Conservation (phyloP, 2,113 vertebrate genomes). For the Sardina pilchardus region DNA sequence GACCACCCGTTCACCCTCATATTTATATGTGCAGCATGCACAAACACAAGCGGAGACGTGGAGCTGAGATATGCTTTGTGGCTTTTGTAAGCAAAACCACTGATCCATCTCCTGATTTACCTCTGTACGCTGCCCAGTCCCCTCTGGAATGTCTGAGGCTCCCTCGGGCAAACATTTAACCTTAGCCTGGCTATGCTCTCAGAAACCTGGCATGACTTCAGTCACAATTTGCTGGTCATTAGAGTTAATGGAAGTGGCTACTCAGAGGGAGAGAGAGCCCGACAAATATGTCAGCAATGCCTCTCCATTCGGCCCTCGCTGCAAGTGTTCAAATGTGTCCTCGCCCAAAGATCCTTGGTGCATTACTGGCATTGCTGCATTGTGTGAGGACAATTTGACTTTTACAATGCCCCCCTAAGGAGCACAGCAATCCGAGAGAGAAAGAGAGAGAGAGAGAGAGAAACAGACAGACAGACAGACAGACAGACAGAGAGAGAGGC, state of each 20-base stretch:
- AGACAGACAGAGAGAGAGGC: neutral
- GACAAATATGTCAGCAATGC: constrained; percentile 13
- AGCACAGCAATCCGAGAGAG: neutral
- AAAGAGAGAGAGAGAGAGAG: neutral
- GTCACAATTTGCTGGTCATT: constrained; percentile 16
- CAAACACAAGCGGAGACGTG: neutral
- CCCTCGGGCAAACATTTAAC: neutral
- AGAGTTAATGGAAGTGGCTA: constrained; percentile 5
- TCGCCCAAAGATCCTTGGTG: neutral
- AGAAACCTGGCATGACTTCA: constrained; percentile 15
- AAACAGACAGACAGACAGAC: neutral
- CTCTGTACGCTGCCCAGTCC: neutral
- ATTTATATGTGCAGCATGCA: neutral
- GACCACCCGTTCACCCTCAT: neutral
- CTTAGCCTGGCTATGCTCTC: constrained; percentile 14
- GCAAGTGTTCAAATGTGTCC: neutral
- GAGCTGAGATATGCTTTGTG: neutral
- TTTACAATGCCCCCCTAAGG: neutral
- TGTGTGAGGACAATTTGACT: neutral
- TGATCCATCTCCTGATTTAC: constrained; percentile 2
- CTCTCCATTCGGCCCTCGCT: neutral
- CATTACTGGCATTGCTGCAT: neutral
- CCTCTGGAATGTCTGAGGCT: neutral
- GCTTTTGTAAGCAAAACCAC: neutral
- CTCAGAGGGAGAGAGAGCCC: neutral